Evolutionary conservation across 1,140 invertebrate genomes (phyloP).

Genomic region (Melitaea cinxia): DNA sequence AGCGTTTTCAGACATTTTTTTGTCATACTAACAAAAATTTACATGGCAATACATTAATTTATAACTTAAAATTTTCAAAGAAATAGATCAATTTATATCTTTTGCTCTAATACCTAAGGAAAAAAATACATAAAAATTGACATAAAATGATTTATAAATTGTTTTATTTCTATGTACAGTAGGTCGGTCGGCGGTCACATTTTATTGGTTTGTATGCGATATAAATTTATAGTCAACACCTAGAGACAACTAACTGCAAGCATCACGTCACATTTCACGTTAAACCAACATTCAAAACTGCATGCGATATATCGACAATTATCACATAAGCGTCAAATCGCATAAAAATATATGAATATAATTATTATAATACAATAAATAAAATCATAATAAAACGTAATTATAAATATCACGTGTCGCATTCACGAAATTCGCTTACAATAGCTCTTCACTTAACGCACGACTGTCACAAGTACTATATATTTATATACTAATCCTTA

Average conservation of each 20-base stretch:
- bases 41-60: no score
- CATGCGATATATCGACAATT: no score
- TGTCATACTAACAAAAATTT: no score
- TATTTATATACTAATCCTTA: neutral
- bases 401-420: neutral
- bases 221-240: no score
- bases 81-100: neutral
- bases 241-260: no score
- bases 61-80: no score
- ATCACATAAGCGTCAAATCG: no score
- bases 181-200: neutral
- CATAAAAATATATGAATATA: no score
- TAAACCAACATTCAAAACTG: no score
- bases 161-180: neutral
- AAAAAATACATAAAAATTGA: neutral
- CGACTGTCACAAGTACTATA: constrained; percentile 38
- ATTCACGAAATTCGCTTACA: neutral
- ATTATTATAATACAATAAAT: no score
- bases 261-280: no score
- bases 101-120: neutral
- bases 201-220: neutral
- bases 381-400: no score
- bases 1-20: neutral
- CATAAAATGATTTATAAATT: neutral
- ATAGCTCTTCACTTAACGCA: constrained; percentile 15